phyloP scores from a whole-genome alignment of 2,888 invertebrate genomes.

The Boloria selene region DNA sequence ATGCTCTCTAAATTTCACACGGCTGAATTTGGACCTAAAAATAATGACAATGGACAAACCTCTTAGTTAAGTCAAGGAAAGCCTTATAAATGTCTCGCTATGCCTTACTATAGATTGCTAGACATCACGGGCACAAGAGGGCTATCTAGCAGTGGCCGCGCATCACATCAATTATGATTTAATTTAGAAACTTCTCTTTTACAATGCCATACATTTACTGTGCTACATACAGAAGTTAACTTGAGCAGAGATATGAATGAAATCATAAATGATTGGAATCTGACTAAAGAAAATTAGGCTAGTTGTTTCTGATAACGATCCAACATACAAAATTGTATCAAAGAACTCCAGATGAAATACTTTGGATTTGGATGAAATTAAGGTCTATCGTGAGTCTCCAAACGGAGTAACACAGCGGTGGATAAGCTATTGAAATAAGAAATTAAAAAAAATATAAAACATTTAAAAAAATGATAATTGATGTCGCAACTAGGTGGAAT shows the following conservation, averaged over 20 bases:
- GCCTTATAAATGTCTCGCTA: too few species aligned
- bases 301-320: slow-evolving; percentile 36
- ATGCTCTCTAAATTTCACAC: too few species aligned
- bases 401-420: slow-evolving; percentile 39
- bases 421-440: slow-evolving; percentile 37
- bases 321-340: slow-evolving; percentile 28
- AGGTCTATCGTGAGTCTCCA: slow-evolving; percentile 40
- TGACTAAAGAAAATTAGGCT: slow-evolving; percentile 16
- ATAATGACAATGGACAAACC: too few species aligned
- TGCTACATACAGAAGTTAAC: slow-evolving; percentile 14
- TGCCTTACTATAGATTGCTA: background rate
- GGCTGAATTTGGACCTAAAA: too few species aligned
- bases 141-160: background rate
- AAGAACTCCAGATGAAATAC: slow-evolving; percentile 39
- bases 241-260: slow-evolving; percentile 17
- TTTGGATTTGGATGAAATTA: slow-evolving; percentile 38
- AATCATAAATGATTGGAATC: slow-evolving; percentile 18
- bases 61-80: too few species aligned
- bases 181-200: slow-evolving; percentile 10
- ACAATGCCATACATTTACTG: slow-evolving; percentile 16
- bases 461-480: slow-evolving; percentile 38
- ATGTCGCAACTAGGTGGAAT: slow-evolving; percentile 41
- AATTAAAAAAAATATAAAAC: slow-evolving; percentile 27
- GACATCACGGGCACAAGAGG: background rate
- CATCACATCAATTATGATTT: slow-evolving; percentile 21